A percentile compares a stretch with the other conserved stretches of the same genome.
Evolutionary conservation across 2,113 vertebrate genomes (phyloP).

Genomic region (Malurus melanocephalus): DNA sequence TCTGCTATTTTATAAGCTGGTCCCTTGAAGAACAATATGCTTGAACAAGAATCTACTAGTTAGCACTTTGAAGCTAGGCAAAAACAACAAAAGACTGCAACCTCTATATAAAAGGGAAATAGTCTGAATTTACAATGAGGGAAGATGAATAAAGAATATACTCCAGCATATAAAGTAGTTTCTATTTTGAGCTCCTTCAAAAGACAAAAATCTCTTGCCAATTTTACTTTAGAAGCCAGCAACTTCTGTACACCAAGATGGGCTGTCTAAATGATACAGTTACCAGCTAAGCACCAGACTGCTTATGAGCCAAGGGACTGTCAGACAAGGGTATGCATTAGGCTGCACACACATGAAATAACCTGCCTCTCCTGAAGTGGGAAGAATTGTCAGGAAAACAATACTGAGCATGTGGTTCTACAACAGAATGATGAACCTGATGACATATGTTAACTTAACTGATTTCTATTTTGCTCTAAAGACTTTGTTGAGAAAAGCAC

Average conservation of each 20-base stretch:
- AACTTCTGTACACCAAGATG: not conserved
- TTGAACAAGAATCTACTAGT: not conserved
- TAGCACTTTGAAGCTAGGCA: not conserved
- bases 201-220: not conserved
- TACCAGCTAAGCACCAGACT: not conserved
- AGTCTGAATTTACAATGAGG: conserved; percentile 27
- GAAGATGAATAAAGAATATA: conserved; percentile 36
- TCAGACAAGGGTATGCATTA: not conserved
- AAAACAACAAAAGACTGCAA: conserved; percentile 9
- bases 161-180: conserved; percentile 9
- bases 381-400: not conserved
- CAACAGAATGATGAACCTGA: not conserved
- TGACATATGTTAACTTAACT: not conserved
- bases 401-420: not conserved
- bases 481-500: not conserved
- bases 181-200: conserved; percentile 44
- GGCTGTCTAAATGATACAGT: not conserved
- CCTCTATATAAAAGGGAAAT: conserved; percentile 11
- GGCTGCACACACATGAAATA: not conserved
- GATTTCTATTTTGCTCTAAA: not conserved
- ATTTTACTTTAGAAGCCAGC: not conserved
- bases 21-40: not conserved
- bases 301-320: not conserved
- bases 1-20: not conserved
- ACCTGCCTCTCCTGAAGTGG: not conserved